These are phyloP conservation scores for Glaucidium brasilianum DNA, from an alignment of 2,113 vertebrate species.

Conservation along the genomic window DNA sequence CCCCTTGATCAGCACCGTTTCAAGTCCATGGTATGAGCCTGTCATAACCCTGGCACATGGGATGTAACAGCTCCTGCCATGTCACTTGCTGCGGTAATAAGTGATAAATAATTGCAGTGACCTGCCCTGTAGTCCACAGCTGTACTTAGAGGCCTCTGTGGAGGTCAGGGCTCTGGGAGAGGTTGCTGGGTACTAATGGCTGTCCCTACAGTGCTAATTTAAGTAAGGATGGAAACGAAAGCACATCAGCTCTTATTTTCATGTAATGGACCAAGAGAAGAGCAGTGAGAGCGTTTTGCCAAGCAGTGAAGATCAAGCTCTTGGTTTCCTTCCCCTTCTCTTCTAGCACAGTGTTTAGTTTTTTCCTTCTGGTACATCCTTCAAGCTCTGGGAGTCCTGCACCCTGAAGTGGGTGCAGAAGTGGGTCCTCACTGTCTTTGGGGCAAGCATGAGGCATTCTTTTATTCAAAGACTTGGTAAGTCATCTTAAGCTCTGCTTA, in stretches of 20 bases:
- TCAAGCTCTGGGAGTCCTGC: not conserved
- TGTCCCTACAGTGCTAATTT: not conserved
- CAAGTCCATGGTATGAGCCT: not conserved
- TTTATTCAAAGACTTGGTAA: not conserved
- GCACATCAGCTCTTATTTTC: not conserved
- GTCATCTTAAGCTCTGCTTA: not conserved
- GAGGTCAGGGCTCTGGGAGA: not conserved
- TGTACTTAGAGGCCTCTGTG: not conserved
- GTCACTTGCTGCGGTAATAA: not conserved
- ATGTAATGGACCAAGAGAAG: not conserved
- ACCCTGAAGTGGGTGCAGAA: not conserved
- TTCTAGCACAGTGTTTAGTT: not conserved
- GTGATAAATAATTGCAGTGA: not conserved
- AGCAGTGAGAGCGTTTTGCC: not conserved
- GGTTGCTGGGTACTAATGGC: not conserved
- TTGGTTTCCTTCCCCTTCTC: not conserved
- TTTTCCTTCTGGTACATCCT: not conserved
- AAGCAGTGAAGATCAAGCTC: not conserved
- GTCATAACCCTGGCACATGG: not conserved
- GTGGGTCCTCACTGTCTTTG: not conserved
- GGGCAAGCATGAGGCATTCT: not conserved
- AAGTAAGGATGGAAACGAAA: not conserved
- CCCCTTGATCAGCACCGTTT: not conserved
- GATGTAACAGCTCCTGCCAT: not conserved
- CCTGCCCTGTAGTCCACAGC: not conserved